Conservation (phyloP, 2,113 vertebrate species). For the Lycaon pictus region DNA sequence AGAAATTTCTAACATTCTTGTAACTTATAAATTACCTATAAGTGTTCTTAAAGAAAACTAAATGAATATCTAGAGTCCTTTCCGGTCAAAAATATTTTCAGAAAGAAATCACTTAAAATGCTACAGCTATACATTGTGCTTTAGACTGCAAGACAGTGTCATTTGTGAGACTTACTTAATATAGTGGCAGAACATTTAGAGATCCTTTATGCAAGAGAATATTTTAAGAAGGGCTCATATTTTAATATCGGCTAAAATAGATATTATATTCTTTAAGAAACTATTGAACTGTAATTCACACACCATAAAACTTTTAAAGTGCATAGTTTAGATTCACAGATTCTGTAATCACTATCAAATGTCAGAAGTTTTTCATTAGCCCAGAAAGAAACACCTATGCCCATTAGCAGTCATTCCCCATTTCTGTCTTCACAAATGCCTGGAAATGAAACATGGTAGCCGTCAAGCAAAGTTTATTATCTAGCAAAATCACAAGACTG, state of each 20-base stretch:
- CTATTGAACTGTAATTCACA: slow-evolving; percentile 23
- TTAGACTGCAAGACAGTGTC: background rate
- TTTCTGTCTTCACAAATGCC: background rate
- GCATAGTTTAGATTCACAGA: background rate
- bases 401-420: background rate
- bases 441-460: background rate
- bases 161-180: slow-evolving; percentile 36
- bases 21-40: slow-evolving; percentile 16
- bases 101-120: slow-evolving; percentile 16
- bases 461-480: slow-evolving; percentile 35
- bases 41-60: slow-evolving; percentile 38
- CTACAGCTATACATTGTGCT: background rate
- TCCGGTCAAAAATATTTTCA: slow-evolving; percentile 47
- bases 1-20: slow-evolving; percentile 53
- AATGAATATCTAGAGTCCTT: slow-evolving; percentile 48
- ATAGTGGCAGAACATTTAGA: background rate
- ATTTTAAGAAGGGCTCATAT: slow-evolving; percentile 51
- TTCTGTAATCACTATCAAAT: slow-evolving; percentile 49
- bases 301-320: slow-evolving; percentile 7
- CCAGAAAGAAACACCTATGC: background rate
- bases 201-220: slow-evolving; percentile 43
- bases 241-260: slow-evolving; percentile 33
- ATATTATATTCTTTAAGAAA: background rate
- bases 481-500: slow-evolving; percentile 58
- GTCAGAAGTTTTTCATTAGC: slow-evolving; percentile 41